Evolutionary conservation across 1,140 invertebrate genomes (phyloP).

Genomic region (Spodoptera litura): DNA sequence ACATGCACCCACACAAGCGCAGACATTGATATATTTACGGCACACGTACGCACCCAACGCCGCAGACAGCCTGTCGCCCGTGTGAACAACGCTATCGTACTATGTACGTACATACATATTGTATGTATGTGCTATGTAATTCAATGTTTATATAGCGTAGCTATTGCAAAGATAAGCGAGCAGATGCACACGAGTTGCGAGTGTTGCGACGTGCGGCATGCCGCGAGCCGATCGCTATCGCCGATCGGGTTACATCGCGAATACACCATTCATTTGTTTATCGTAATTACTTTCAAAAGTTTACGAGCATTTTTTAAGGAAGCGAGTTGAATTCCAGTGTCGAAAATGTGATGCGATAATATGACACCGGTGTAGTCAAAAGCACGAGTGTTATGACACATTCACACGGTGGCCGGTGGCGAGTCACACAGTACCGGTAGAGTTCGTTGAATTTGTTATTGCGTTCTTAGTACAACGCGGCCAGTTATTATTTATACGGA

Average conservation of each 20-base stretch:
- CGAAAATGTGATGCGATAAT: conserved; percentile 76
- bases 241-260: conserved; percentile 61
- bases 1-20: conserved; percentile 76
- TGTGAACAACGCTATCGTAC: conserved; percentile 80
- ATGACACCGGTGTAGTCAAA: conserved; percentile 74
- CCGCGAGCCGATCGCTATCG: conserved; percentile 50
- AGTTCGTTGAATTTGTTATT: conserved; percentile 86
- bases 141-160: conserved; percentile 75
- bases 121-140: conserved; percentile 68
- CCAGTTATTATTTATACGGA: conserved; percentile 81
- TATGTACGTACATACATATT: conserved; percentile 76
- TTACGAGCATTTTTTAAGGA: conserved; percentile 63
- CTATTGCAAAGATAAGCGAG: conserved; percentile 69
- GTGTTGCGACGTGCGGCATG: conserved; percentile 31
- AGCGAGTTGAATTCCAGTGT: conserved; percentile 68
- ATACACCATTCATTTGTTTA: conserved; percentile 38
- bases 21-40: conserved; percentile 71
- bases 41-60: conserved; percentile 73
- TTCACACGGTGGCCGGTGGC: conserved; percentile 81
- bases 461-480: conserved; percentile 80
- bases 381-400: conserved; percentile 72
- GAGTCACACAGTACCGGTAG: conserved; percentile 84
- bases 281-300: conserved; percentile 50
- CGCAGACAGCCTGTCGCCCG: conserved; percentile 84
- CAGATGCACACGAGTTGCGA: conserved; percentile 53